phyloP scores from a whole-genome alignment of 1,140 invertebrate species.

The Lasioglossum baleicum region DNA sequence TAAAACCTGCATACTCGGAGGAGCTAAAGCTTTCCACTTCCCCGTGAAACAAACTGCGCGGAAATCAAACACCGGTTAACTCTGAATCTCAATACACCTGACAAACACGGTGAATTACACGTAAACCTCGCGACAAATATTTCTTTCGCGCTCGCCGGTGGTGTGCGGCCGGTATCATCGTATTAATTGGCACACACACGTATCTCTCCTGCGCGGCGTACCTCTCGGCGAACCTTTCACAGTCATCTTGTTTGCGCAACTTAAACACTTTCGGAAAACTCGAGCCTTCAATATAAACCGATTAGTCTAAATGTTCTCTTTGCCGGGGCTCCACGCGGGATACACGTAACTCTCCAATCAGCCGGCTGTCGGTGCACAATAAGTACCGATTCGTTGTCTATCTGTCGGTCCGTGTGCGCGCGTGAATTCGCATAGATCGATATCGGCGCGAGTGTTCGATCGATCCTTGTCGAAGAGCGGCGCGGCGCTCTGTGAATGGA shows the following conservation, averaged over 20 bases:
- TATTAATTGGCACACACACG: background rate
- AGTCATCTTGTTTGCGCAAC: slow-evolving; percentile 34
- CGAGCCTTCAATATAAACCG: slow-evolving; percentile 49
- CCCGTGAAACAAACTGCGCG: background rate
- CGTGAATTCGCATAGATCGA: slow-evolving; percentile 41
- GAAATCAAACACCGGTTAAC: background rate
- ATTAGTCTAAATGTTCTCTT: slow-evolving; percentile 49
- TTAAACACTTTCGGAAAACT: slow-evolving; percentile 28
- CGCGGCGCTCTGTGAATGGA: background rate
- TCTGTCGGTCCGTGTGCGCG: background rate
- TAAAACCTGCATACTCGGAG: too few species aligned
- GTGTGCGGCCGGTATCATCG: background rate
- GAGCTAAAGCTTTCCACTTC: too few species aligned
- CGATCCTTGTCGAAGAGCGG: slow-evolving; percentile 10
- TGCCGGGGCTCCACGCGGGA: slow-evolving; percentile 8
- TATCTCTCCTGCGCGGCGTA: background rate
- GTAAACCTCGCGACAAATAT: background rate
- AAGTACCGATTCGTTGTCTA: slow-evolving; percentile 29
- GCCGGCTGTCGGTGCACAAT: slow-evolving; percentile 37
- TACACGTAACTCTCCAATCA: slow-evolving; percentile 35
- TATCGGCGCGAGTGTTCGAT: slow-evolving; percentile 48
- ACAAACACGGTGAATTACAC: too few species aligned
- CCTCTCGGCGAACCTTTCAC: slow-evolving; percentile 6
- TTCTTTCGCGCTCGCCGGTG: background rate
- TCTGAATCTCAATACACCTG: background rate